Evolutionary conservation across 2,888 invertebrate genomes (phyloP).

Genomic region (Trissoscelio sp.): DNA sequence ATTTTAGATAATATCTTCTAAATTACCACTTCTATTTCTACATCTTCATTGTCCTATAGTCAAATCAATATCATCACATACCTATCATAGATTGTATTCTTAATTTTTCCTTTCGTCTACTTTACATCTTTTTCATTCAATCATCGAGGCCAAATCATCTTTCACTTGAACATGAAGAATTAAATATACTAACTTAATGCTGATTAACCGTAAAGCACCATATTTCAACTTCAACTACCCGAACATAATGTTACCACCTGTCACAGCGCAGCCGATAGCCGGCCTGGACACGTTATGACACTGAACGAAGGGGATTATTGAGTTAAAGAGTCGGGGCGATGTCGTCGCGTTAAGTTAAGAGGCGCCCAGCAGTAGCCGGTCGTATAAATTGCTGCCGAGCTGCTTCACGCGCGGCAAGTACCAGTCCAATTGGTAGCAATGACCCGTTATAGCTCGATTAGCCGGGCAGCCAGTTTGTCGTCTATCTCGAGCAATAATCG

Average conservation of each 20-base stretch:
- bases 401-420: conserved; percentile 67
- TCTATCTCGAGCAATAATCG: conserved; percentile 73
- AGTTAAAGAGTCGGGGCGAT: conserved; percentile 51
- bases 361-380: conserved; percentile 45
- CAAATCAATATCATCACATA: too few relatives aligned
- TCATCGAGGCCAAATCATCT: too few relatives aligned
- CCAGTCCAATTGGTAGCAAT: conserved; percentile 67
- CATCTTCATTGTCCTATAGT: too few relatives aligned
- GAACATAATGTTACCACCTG: conserved; percentile 40
- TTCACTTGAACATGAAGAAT: too few relatives aligned
- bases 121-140: too few relatives aligned
- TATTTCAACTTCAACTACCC: neutral
- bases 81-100: too few relatives aligned
- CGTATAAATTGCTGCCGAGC: conserved; percentile 67
- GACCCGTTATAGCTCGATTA: conserved; percentile 68
- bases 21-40: too few relatives aligned
- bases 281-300: conserved; percentile 24
- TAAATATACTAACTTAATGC: too few relatives aligned
- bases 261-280: conserved; percentile 10
- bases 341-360: conserved; percentile 51
- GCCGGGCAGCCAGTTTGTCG: conserved; percentile 61
- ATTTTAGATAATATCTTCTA: too few relatives aligned
- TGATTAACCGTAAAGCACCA: too few relatives aligned
- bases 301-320: conserved; percentile 35
- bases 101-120: too few relatives aligned